Percentiles rank a stretch among this genome's conserved stretches.
These are phyloP conservation scores for Kryptolebias ocellatus DNA, from an alignment of 2,797 vertebrate genomes.

Conservation along the genomic window DNA sequence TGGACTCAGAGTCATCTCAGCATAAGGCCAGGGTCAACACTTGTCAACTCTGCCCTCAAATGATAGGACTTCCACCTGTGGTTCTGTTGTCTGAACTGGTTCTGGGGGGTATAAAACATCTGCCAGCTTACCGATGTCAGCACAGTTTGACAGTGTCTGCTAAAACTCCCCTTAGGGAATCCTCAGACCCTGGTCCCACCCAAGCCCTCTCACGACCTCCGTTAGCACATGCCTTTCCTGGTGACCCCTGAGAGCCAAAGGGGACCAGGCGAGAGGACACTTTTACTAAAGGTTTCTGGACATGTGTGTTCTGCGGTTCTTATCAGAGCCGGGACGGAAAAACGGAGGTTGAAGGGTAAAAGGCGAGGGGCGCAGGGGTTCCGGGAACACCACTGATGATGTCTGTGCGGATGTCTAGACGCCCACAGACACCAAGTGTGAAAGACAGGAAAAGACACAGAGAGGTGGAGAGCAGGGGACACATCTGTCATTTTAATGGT, in stretches of 20 bases:
- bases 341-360: slow-evolving; percentile 29
- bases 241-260: slow-evolving; percentile 66
- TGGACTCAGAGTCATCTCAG: neutral
- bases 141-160: slow-evolving; percentile 44
- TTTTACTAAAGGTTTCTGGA: slow-evolving; percentile 46
- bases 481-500: slow-evolving; percentile 77
- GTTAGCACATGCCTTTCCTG: slow-evolving; percentile 63
- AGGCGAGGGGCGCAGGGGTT: slow-evolving; percentile 20
- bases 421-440: slow-evolving; percentile 37
- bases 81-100: slow-evolving; percentile 45
- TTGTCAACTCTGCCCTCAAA: slow-evolving; percentile 27
- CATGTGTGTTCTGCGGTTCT: slow-evolving; percentile 38
- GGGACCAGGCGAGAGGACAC: slow-evolving; percentile 43
- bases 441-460: slow-evolving; percentile 19
- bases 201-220: slow-evolving; percentile 64
- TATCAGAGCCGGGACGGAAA: slow-evolving; percentile 23
- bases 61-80: slow-evolving; percentile 42
- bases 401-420: slow-evolving; percentile 41
- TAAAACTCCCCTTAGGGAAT: slow-evolving; percentile 44
- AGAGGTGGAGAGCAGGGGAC: slow-evolving; percentile 18
- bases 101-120: slow-evolving; percentile 59
- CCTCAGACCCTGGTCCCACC: slow-evolving; percentile 42
- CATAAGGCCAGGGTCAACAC: slow-evolving; percentile 10
- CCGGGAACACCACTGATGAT: slow-evolving; percentile 40
- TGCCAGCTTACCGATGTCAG: slow-evolving; percentile 43